Percentiles rank a stretch among this genome's conserved stretches.
Evolutionary conservation across 2,888 invertebrate genomes (phyloP).

Genomic region (Hanleya hanleyi): DNA sequence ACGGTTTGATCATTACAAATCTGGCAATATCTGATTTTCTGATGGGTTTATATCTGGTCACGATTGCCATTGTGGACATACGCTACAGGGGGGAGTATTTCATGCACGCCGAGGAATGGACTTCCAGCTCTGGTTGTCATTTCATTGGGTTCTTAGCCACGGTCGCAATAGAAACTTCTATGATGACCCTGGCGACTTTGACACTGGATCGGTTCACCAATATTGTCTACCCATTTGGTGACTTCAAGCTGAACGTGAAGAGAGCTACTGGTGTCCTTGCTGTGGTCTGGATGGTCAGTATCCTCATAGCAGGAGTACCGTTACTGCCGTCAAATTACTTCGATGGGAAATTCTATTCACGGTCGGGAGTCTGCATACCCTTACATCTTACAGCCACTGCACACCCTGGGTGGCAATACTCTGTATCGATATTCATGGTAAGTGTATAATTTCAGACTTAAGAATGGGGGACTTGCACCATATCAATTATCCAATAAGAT

Average conservation of each 20-base stretch:
- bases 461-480: no score
- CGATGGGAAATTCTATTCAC: slow-evolving; percentile 54
- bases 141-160: slow-evolving; percentile 72
- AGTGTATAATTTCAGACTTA: no score
- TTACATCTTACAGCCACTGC: slow-evolving; percentile 59
- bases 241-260: slow-evolving; percentile 64
- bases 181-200: slow-evolving; percentile 40
- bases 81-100: slow-evolving; percentile 58
- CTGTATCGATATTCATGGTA: slow-evolving; percentile 54
- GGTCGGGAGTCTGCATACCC: slow-evolving; percentile 58
- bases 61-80: slow-evolving; percentile 63
- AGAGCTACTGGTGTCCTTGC: slow-evolving; percentile 67
- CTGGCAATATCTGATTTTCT: slow-evolving; percentile 60
- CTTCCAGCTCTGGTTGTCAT: slow-evolving; percentile 66
- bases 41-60: slow-evolving; percentile 63
- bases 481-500: no score
- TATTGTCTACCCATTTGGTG: slow-evolving; percentile 72
- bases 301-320: slow-evolving; percentile 68
- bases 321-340: slow-evolving; percentile 59
- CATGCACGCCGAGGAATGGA: slow-evolving; percentile 60
- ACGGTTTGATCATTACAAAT: slow-evolving; percentile 55
- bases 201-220: slow-evolving; percentile 72
- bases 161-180: slow-evolving; percentile 64
- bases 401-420: slow-evolving; percentile 62
- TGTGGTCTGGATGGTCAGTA: slow-evolving; percentile 67